Base-by-base conservation (phyloP, 2,888 invertebrate genomes). In the Caenorhabditis afra region DNA sequence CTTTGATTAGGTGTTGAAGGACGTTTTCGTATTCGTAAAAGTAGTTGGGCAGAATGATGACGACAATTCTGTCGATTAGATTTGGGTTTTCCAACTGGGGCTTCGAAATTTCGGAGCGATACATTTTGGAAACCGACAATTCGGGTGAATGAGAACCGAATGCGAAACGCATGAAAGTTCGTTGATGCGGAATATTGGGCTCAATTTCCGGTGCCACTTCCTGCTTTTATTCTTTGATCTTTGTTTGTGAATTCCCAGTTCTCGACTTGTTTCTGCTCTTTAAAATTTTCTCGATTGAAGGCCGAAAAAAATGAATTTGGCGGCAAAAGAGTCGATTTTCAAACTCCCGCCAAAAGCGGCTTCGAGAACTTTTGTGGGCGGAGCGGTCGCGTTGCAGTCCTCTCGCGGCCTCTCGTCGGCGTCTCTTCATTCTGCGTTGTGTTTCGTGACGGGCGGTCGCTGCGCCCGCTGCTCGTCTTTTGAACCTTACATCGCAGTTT, bases 31-130 rank as follows among this genome's bases (percentile, higher is more conserved):
- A 75, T 47, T 81, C 77, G 41, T 70, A 61, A 45, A 83, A 83
- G 37, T 78, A 79, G 37, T 77, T 68, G 0, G 83, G 83, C 8
- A 83, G 67, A 62, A 83, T 79, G 12, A 83, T 81, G 12, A 83
- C 37, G 41, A 83, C 58, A 0, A 81, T 59, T 50, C 61, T 55
- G 20, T 81, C 79, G 14, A 76, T 37, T 1, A 80, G 41, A 41
- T 76, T 73, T 10, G 70, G 71, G 45, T 82, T 79, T 45, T 82
- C 75, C 11, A 74, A 37, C 14, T 62, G 52, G 11, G 71, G 52
- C 37, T 76, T 61, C 3, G 79, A 70, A 10, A 66, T 73, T 59
- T 77, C 74, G 18, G 64, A 70, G 67, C 82, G 82, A 22, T 82
- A 82, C 82, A 82, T 82, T 65, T 44, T 39, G 29, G 7, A 29